phyloP scores from a whole-genome alignment of 1,140 invertebrate genomes.

The Agrilus planipennis region DNA sequence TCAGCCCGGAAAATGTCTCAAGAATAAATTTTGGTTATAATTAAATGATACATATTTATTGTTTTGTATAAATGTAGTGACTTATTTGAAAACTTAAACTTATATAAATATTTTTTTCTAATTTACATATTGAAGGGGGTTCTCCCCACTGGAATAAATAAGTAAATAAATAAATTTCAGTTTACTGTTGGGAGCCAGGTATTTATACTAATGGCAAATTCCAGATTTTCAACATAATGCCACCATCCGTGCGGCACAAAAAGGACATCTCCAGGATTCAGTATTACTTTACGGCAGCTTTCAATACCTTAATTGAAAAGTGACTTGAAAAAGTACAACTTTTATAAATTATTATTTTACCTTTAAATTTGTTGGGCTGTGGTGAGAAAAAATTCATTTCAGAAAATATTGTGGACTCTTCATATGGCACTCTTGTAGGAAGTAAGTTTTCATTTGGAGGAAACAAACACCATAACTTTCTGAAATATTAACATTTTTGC shows the following conservation, averaged over 20 bases:
- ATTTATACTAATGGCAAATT: constrained; percentile 69
- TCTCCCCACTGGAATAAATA: constrained; percentile 1
- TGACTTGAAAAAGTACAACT: neutral
- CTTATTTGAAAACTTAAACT: neutral
- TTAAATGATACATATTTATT: neutral
- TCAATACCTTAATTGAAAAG: constrained; percentile 32
- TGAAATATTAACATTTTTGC: constrained; percentile 36
- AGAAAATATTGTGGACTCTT: constrained; percentile 94
- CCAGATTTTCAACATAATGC: constrained; percentile 86
- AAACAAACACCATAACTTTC: constrained; percentile 90
- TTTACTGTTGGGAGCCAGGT: constrained; percentile 70
- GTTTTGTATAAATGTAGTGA: neutral
- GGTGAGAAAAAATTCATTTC: constrained; percentile 65
- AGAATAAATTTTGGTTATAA: constrained; percentile 20
- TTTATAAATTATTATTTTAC: constrained; percentile 6
- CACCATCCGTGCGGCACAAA: constrained; percentile 87
- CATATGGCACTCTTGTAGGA: constrained; percentile 84
- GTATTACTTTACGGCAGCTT: constrained; percentile 45
- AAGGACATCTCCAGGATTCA: constrained; percentile 77
- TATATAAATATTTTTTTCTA: too few relatives aligned
- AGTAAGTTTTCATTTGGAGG: constrained; percentile 64
- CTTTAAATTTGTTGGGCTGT: constrained; percentile 19
- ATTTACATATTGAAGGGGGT: too few relatives aligned
- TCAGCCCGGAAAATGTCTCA: too few relatives aligned
- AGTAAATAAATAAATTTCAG: constrained; percentile 7